phyloP scores from a whole-genome alignment of 2,113 vertebrate species.

The Boulengeromyrus knoepffleri region DNA sequence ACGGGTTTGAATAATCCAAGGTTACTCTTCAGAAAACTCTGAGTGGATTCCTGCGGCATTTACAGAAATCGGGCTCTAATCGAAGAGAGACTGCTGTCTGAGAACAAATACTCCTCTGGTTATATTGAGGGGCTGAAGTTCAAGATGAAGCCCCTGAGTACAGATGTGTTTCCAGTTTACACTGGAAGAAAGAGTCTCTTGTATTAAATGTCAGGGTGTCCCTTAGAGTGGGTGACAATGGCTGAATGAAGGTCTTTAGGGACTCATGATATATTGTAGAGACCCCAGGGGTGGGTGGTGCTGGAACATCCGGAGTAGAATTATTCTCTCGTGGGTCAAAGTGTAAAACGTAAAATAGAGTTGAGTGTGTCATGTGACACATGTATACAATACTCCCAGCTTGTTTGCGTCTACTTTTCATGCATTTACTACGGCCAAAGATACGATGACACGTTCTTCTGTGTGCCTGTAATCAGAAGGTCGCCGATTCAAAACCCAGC shows the following conservation, averaged over 20 bases:
- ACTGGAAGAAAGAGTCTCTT: constrained; percentile 4
- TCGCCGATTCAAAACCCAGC: too few relatives aligned
- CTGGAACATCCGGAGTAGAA: neutral
- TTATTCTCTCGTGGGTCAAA: neutral
- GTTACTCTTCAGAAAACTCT: constrained; percentile 8
- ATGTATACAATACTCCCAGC: neutral
- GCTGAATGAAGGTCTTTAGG: constrained; percentile 3
- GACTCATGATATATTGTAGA: neutral
- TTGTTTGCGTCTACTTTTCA: neutral
- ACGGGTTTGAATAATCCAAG: neutral
- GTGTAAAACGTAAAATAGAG: neutral
- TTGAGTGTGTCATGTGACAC: neutral
- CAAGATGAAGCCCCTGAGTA: neutral
- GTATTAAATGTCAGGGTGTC: constrained; percentile 14
- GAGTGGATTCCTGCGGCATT: constrained; percentile 7
- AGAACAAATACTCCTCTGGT: constrained; percentile 6
- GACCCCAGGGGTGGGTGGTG: neutral
- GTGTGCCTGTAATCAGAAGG: too few relatives aligned
- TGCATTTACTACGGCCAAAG: neutral
- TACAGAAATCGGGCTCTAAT: neutral
- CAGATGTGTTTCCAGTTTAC: neutral
- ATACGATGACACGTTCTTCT: neutral
- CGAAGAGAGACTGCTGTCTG: neutral
- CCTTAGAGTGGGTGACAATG: neutral
- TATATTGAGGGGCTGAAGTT: neutral